Evolutionary conservation across 2,888 invertebrate genomes (phyloP), one percentile per base, ranked within the genome.

Genomic region (Ormyrus thymus): DNA sequence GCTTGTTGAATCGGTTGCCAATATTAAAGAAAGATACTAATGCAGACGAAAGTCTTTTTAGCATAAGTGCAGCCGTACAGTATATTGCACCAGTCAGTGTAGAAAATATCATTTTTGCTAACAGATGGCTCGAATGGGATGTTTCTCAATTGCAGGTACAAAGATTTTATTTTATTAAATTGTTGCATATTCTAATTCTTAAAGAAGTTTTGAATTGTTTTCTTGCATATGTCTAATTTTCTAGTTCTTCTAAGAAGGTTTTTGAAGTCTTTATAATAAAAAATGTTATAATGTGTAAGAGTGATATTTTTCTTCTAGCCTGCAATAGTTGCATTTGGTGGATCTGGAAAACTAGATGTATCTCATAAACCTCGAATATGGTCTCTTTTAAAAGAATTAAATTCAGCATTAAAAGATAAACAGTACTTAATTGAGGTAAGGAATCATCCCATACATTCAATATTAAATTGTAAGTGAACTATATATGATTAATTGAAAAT

Each of bases 61-160:
- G 95, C 61, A 92, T 94, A 73, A 95, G 94, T 90, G 94, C 95
- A 0, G 94, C 94, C 0, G 91, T 93, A 13, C 93, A 93, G 86
- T 94, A 93, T 86, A 88, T 96, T 66, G 91, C 93, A 77, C 93
- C 93, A 1, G 90, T 90, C 83, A 85, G 90, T 45, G 89, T 90
- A 71, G 86, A 87, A 68, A 81, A 83, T 13, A 84, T 84, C 68
- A 78, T 86, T 82, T 15, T 81, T 45, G 86, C 86, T 53, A 88
- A 90, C 74, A 86, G 88, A 74, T 91, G 91, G 91, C 84, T 91
- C 29, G 90, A 91, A 81, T 91, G 91, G 90, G 91, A 91, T 76
- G 83, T 88, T 29, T 83, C 89, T 82, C 89, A 87, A 81, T 85
- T 89, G 79, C 90, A 89, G 89, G 91, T 92, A 85, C 4, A 29